Evolutionary conservation across 2,797 vertebrate genomes (phyloP).

Genomic region (Lithobates pipiens): DNA sequence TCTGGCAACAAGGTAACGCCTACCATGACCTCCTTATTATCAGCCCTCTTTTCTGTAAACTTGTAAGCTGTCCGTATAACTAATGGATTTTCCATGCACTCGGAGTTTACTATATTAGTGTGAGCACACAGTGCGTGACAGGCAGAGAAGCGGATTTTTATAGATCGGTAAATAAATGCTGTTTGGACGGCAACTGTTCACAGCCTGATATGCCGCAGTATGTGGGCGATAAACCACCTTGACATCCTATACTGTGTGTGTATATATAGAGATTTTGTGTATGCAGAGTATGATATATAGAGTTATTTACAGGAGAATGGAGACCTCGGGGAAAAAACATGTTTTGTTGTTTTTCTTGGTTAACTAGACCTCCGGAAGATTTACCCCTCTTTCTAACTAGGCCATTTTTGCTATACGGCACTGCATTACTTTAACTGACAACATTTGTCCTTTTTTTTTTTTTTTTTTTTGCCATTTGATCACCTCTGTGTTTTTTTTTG

Average conservation of each 20-base stretch:
- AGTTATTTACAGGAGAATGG: no score
- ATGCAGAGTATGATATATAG: no score
- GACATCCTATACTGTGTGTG: background rate
- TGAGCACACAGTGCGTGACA: background rate
- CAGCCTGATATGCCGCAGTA: background rate
- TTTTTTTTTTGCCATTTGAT: no score
- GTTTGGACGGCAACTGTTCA: background rate
- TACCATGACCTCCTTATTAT: background rate
- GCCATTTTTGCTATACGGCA: no score
- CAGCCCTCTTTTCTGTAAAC: background rate
- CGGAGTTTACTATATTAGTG: background rate
- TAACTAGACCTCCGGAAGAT: no score
- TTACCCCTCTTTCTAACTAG: no score
- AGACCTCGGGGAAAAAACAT: no score
- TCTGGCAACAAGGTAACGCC: background rate
- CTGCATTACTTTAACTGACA: no score
- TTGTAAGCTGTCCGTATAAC: background rate
- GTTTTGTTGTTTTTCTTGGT: no score
- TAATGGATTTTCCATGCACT: conserved; percentile 20
- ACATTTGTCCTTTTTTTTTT: no score
- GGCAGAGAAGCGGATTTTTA: background rate
- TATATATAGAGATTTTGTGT: background rate
- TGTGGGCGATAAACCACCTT: background rate
- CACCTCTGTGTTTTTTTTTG: no score
- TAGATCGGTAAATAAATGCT: background rate